Base-by-base conservation (phyloP, 2,888 invertebrate genomes). In the Drosophila affinis region DNA sequence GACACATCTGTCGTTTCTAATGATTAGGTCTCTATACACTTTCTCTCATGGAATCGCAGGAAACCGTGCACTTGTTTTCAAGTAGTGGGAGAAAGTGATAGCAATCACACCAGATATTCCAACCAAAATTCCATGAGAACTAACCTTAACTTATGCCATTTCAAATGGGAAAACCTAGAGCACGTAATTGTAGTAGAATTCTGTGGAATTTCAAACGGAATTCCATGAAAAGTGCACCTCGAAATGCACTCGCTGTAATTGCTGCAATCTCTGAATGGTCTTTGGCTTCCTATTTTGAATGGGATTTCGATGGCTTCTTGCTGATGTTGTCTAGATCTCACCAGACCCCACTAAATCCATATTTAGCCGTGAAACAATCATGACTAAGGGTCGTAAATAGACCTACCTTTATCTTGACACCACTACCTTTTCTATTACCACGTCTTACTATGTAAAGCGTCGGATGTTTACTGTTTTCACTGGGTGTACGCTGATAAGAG, bases 361-460 rank as follows among this genome's bases (percentile, higher is more conserved):
- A 18, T 18, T 34, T 59, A 10, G 24, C 44, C 4, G 5, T 34
- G 39, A 44, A 21, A 9, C 18, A 21, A 24, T 45, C 74, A 76
- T 81, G 88, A 87, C 77, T 86, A 85, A 79, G 62, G 39, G 52
- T 55, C 14, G 61, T 79, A 82, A 85, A 87, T 63, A 80, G 49
- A 53, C 34, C 39, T 62, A 29, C 17, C 46, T 44, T 87, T 81
- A 81, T 81, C 81, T 82, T 72, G 86, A 51, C 75, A 77, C 53
- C 53, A 14, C 32, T 48, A 49, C 48, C 51, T 45, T 32, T 17
- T 21, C 32, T 18, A 34, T 56, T 46, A 47, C 39, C 68, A 67
- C 64, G 53, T 67, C 64, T 39, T 45, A 46, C 29, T 48, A 39
- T 65, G 68, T 55, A 65, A 71, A 54, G 72, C 32, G 27, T 58